These are phyloP conservation scores for Itoplectis maculator DNA, from an alignment of 2,888 invertebrate species.

Conservation along the genomic window DNA sequence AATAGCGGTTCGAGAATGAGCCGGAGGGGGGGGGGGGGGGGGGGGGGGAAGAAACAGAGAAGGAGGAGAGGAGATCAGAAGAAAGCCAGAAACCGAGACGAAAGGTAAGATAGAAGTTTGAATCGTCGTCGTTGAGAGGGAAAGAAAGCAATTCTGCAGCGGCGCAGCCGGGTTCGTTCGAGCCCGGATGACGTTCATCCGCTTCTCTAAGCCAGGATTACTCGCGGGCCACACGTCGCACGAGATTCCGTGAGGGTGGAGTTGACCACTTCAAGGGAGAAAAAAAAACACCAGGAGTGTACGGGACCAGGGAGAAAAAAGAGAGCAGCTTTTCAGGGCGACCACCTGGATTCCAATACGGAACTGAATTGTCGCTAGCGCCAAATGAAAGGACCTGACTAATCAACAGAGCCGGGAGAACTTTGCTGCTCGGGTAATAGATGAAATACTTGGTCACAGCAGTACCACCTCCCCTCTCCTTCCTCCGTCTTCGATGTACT, in stretches of 20 bases:
- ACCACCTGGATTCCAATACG: slow-evolving; percentile 41
- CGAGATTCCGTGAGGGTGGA: slow-evolving; percentile 18
- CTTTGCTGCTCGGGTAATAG: slow-evolving; percentile 11
- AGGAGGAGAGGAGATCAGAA: slow-evolving; percentile 6
- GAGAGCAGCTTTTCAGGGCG: slow-evolving; percentile 44
- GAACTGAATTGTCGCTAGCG: slow-evolving; percentile 11
- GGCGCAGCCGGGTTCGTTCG: slow-evolving; percentile 24
- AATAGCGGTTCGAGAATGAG: slow-evolving; percentile 49
- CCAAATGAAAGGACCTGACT: slow-evolving; percentile 48
- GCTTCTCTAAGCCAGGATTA: slow-evolving; percentile 59
- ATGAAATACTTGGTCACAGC: slow-evolving; percentile 1
- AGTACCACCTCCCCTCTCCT: no score
- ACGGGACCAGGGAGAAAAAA: slow-evolving; percentile 17
- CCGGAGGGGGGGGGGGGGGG: not conserved
- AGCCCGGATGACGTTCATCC: slow-evolving; percentile 56
- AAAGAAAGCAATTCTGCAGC: slow-evolving; percentile 52
- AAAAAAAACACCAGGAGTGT: slow-evolving; percentile 18
- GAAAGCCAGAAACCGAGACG: slow-evolving; percentile 29
- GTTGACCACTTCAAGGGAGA: slow-evolving; percentile 11
- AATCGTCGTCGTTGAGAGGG: slow-evolving; percentile 43
- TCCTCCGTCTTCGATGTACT: not conserved
- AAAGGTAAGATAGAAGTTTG: slow-evolving; percentile 53
- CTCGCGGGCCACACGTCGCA: slow-evolving; percentile 53
- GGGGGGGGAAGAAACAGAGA: slow-evolving; percentile 24
- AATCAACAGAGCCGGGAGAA: slow-evolving; percentile 31